phyloP scores from a whole-genome alignment of 2,888 invertebrate genomes.

The Melieria crassipennis region DNA sequence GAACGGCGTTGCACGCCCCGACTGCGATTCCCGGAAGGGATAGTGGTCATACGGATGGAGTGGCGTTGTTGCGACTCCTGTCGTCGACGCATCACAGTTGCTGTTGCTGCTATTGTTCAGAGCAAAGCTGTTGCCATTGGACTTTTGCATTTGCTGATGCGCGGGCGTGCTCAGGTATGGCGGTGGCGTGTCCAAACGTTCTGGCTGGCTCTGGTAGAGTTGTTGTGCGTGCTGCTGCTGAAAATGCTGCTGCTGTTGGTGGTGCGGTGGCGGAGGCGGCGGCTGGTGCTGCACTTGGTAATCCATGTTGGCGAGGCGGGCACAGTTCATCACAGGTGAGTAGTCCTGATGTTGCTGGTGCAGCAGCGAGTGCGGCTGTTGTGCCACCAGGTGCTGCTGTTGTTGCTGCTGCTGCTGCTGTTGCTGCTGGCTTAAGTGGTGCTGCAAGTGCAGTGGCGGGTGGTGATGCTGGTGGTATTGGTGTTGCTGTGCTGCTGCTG shows the following conservation, averaged over 20 bases:
- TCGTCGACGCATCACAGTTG: conserved; percentile 52
- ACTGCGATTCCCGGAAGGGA: conserved; percentile 65
- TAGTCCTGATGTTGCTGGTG: conserved; percentile 47
- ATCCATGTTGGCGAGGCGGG: conserved; percentile 58
- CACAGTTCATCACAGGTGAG: conserved; percentile 60
- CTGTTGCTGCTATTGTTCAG: conserved; percentile 35
- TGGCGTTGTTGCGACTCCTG: conserved; percentile 42
- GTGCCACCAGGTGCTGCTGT: conserved; percentile 33
- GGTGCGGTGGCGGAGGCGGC: conserved; percentile 48
- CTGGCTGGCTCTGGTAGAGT: conserved; percentile 49
- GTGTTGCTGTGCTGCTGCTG: conserved; percentile 55
- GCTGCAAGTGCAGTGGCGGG: conserved; percentile 49
- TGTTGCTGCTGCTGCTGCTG: conserved; percentile 39
- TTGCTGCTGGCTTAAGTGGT: conserved; percentile 45
- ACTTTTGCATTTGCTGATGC: conserved; percentile 38
- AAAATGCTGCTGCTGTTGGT: conserved; percentile 45
- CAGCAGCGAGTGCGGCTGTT: conserved; percentile 48
- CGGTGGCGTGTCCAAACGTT: conserved; percentile 52
- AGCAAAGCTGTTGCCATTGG: conserved; percentile 29
- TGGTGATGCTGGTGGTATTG: conserved; percentile 52
- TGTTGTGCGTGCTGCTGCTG: conserved; percentile 49
- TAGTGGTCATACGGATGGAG: conserved; percentile 65
- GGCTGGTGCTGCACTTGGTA: conserved; percentile 53
- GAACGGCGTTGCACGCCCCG: conserved; percentile 78
- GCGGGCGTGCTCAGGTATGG: conserved; percentile 40